Percentiles rank a stretch among this genome's conserved stretches.
Evolutionary conservation across 2,888 invertebrate genomes (phyloP).

Genomic region (Lithophane leautieri): DNA sequence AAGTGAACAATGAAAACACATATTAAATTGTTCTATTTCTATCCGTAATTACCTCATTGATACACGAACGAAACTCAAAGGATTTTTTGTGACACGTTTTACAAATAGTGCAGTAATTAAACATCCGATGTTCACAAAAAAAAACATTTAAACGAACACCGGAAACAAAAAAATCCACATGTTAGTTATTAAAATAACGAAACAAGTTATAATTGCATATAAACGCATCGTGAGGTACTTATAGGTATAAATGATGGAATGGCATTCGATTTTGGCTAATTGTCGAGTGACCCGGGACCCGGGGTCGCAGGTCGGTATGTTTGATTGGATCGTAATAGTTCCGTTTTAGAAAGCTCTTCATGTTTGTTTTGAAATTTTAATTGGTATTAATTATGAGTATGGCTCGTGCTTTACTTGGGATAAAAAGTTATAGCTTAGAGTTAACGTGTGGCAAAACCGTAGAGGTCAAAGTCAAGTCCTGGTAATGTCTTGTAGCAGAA

Average conservation of each 20-base stretch:
- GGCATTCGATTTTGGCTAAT: constrained; percentile 66
- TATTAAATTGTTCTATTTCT: constrained; percentile 47
- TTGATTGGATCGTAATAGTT: constrained; percentile 65
- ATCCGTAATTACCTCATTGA: constrained; percentile 38
- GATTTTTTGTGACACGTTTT: constrained; percentile 51
- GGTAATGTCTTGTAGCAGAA: not conserved
- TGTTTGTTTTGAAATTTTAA: constrained; percentile 62
- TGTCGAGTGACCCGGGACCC: constrained; percentile 47
- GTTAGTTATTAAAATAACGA: constrained; percentile 62
- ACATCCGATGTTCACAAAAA: constrained; percentile 58
- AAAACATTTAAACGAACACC: constrained; percentile 40
- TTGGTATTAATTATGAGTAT: constrained; percentile 40
- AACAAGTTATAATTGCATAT: constrained; percentile 69
- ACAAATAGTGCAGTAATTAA: constrained; percentile 54
- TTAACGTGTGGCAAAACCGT: not conserved
- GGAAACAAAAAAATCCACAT: constrained; percentile 65
- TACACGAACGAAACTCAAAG: constrained; percentile 27
- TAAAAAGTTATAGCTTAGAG: constrained; percentile 1
- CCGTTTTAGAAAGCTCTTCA: constrained; percentile 62
- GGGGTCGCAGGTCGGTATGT: constrained; percentile 55
- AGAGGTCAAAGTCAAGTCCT: not conserved
- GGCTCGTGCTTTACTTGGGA: constrained; percentile 30
- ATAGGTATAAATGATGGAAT: constrained; percentile 52
- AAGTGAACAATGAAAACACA: constrained; percentile 20
- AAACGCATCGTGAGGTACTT: constrained; percentile 67